A percentile compares a stretch with the other conserved stretches of the same genome.
Evolutionary conservation across 1,140 invertebrate species (phyloP).

Genomic region (Triops cancriformis): DNA sequence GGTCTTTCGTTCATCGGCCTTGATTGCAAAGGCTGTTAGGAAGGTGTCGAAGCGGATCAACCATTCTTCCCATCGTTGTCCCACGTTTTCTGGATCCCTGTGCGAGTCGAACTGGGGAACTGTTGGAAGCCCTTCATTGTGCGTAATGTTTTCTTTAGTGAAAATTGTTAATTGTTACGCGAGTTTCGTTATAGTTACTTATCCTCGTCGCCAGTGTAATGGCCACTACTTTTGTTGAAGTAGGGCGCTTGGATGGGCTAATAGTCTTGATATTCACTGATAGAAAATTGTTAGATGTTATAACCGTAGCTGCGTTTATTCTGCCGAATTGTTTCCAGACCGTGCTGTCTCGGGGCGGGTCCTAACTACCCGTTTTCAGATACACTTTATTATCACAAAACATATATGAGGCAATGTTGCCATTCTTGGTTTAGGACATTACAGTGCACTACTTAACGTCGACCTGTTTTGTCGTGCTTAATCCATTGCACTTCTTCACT

Average conservation of each 20-base stretch:
- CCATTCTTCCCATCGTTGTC: slow-evolving; percentile 27
- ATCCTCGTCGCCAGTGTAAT: background rate
- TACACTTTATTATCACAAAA: too few species aligned
- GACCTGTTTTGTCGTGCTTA: background rate
- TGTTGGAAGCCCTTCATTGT: background rate
- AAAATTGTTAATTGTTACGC: background rate
- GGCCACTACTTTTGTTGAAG: background rate
- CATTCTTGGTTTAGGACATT: too few species aligned
- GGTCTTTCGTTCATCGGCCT: slow-evolving; percentile 21
- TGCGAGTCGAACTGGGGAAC: slow-evolving; percentile 10
- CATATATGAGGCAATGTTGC: too few species aligned
- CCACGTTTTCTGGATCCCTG: background rate
- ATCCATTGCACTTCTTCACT: background rate
- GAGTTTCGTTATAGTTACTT: background rate
- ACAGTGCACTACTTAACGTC: background rate
- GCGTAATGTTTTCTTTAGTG: background rate
- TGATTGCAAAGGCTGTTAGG: slow-evolving; percentile 24
- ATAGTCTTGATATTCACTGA: too few species aligned
- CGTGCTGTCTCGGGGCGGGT: too few species aligned
- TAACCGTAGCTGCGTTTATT: too few species aligned
- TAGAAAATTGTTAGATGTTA: too few species aligned
- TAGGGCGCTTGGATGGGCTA: background rate
- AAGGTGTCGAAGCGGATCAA: slow-evolving; percentile 23
- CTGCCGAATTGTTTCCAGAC: too few species aligned
- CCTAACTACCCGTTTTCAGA: too few species aligned